phyloP scores from a whole-genome alignment of 2,888 invertebrate genomes.

The Dusona sp. region DNA sequence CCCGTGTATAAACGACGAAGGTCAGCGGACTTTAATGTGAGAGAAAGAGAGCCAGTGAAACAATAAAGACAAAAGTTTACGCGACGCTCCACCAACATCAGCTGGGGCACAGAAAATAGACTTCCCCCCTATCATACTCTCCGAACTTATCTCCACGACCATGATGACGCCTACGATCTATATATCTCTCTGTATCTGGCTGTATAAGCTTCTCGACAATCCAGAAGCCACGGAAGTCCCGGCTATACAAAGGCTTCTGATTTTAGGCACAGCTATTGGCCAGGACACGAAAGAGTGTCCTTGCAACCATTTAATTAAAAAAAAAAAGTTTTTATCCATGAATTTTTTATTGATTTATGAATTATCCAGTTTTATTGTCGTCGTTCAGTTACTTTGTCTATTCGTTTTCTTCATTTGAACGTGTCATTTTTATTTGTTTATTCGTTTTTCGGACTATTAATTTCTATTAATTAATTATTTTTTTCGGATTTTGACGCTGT shows the following conservation, averaged over 20 bases:
- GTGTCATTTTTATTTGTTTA: background rate
- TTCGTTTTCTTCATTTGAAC: too few relatives aligned
- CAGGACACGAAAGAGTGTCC: background rate
- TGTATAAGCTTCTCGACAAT: background rate
- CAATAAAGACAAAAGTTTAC: background rate
- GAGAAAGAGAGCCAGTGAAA: background rate
- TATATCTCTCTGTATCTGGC: background rate
- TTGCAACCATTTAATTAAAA: background rate
- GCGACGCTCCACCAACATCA: conserved; percentile 38
- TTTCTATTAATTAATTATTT: background rate
- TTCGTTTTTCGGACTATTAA: background rate
- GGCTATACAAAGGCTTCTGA: background rate
- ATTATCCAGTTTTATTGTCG: too few relatives aligned
- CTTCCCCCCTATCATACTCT: conserved; percentile 24
- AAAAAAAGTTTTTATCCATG: background rate
- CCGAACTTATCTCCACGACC: conserved; percentile 28
- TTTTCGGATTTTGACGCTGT: background rate
- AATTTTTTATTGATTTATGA: too few relatives aligned
- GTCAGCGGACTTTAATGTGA: conserved; percentile 29
- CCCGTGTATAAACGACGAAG: conserved; percentile 25
- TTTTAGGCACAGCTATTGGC: conserved; percentile 2
- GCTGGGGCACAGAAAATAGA: conserved; percentile 14
- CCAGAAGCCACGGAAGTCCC: conserved; percentile 19
- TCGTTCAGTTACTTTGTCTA: too few relatives aligned
- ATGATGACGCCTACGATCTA: conserved; percentile 42